Evolutionary conservation across 2,888 invertebrate genomes (phyloP).

Genomic region (Sialis fuliginosa): DNA sequence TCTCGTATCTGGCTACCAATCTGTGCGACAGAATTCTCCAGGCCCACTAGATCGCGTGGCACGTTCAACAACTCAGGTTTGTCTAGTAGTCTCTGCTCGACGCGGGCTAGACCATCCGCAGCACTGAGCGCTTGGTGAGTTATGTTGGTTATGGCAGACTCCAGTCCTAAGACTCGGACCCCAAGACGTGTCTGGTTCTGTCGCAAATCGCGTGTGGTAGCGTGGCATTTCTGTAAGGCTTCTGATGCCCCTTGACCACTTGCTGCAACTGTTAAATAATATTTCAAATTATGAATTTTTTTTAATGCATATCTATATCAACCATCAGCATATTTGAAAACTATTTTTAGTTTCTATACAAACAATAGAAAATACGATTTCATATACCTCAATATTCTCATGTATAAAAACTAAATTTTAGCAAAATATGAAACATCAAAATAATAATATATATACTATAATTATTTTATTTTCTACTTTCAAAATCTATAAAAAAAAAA

Average conservation of each 20-base stretch:
- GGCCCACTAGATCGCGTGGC: slow-evolving; percentile 33
- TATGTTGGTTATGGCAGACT: neutral
- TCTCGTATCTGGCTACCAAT: slow-evolving; percentile 41
- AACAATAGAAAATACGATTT: no score
- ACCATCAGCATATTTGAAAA: neutral
- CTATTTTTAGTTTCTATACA: neutral
- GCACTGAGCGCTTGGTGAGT: slow-evolving; percentile 24
- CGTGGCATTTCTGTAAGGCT: slow-evolving; percentile 52
- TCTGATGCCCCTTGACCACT: slow-evolving; percentile 52
- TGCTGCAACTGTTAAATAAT: slow-evolving; percentile 34
- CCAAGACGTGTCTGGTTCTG: slow-evolving; percentile 47
- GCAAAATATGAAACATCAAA: no score
- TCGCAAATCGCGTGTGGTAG: slow-evolving; percentile 44
- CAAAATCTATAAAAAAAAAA: no score
- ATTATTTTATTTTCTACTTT: no score
- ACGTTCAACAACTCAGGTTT: slow-evolving; percentile 40
- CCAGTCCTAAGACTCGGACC: slow-evolving; percentile 10
- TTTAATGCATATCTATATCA: neutral
- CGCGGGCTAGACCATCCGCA: slow-evolving; percentile 28
- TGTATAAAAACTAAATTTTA: no score
- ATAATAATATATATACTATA: no score
- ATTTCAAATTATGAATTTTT: neutral
- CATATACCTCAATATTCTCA: no score
- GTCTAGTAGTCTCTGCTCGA: slow-evolving; percentile 37
- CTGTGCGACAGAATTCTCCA: slow-evolving; percentile 36